Conservation (phyloP, 2,888 invertebrate species). For the Anthrax anthrax region DNA sequence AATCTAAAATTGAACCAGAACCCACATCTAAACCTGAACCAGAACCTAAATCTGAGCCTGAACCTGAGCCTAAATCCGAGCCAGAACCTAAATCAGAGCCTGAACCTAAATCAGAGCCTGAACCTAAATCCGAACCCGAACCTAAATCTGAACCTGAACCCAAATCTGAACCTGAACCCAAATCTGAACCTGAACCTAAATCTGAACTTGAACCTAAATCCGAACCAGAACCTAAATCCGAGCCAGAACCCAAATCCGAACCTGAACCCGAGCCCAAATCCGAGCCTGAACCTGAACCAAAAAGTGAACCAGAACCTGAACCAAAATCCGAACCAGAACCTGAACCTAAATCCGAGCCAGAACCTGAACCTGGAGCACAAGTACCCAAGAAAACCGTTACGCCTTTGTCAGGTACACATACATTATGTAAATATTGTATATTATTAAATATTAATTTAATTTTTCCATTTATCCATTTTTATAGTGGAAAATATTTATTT, state of each 20-base stretch:
- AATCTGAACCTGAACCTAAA: conserved; percentile 27
- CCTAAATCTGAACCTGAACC: conserved; percentile 28
- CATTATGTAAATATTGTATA: no score
- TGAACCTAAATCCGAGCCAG: conserved; percentile 27
- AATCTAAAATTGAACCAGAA: conserved; percentile 32
- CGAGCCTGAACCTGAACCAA: conserved; percentile 33
- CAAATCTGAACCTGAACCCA: conserved; percentile 28
- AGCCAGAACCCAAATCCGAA: conserved; percentile 37
- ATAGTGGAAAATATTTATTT: no score
- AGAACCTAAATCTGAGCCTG: conserved; percentile 33
- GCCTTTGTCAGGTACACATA: conserved; percentile 16
- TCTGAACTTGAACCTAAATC: conserved; percentile 29
- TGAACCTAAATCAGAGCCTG: conserved; percentile 25
- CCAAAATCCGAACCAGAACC: conserved; percentile 35
- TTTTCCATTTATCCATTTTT: no score
- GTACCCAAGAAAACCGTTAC: conserved; percentile 20
- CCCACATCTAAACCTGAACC: conserved; percentile 28
- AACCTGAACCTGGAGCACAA: conserved; percentile 19
- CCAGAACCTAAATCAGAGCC: conserved; percentile 27
- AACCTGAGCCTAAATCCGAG: conserved; percentile 37
- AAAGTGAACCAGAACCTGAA: conserved; percentile 37
- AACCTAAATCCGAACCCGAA: conserved; percentile 32
- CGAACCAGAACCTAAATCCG: conserved; percentile 35
- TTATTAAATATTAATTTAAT: no score
- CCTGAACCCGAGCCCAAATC: conserved; percentile 34